Conservation (phyloP, 2,797 vertebrate species). For the Amblyraja radiata region DNA sequence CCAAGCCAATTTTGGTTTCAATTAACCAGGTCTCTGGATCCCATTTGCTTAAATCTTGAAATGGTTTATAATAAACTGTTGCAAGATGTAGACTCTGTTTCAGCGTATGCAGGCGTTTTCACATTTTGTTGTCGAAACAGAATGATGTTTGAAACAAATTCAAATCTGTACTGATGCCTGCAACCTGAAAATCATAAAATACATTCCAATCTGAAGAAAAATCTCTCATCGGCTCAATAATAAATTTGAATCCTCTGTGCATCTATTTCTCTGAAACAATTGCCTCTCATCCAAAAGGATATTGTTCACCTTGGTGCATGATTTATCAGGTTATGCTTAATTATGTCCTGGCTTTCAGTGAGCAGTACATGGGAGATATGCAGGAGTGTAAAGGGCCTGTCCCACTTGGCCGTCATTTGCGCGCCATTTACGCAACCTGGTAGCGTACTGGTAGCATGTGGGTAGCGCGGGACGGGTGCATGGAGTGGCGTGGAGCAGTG, state of each 20-base stretch:
- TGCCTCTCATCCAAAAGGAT: neutral
- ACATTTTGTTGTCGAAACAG: neutral
- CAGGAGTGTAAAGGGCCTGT: neutral
- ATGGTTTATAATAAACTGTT: too few species aligned
- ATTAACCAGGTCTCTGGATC: too few species aligned
- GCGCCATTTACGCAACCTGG: too few species aligned
- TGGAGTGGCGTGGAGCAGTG: too few species aligned
- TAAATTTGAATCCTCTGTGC: neutral
- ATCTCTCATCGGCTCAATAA: neutral
- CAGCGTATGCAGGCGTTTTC: neutral
- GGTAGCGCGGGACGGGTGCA: too few species aligned
- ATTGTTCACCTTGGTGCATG: neutral
- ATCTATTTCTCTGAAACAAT: neutral
- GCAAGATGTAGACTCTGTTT: neutral
- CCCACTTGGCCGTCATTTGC: too few species aligned
- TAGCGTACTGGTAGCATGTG: too few species aligned
- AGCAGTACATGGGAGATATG: neutral
- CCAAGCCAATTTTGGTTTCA: too few species aligned
- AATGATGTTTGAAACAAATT: neutral
- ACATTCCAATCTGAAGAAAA: neutral
- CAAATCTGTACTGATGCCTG: neutral
- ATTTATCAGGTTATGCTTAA: neutral
- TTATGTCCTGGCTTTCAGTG: too few species aligned
- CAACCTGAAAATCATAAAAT: neutral
- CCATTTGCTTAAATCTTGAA: too few species aligned